Conservation (phyloP, 2,797 vertebrate species). For the Hoplostethus atlanticus region DNA sequence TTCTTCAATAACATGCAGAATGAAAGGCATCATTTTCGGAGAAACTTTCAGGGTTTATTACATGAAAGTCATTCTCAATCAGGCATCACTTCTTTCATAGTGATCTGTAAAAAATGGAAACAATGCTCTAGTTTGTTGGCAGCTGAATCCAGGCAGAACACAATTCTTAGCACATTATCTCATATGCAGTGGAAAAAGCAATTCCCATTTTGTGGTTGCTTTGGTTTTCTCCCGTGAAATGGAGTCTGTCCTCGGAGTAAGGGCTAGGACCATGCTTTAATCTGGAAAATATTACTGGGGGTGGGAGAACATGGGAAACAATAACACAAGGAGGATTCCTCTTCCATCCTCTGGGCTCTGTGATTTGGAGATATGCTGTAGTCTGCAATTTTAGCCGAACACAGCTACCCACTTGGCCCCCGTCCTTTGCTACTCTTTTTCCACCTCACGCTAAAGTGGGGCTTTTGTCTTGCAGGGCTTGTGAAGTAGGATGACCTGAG, state of each 20-base stretch:
- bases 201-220: conserved; percentile 66
- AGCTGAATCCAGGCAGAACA: conserved; percentile 42
- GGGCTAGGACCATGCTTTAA: conserved; percentile 72
- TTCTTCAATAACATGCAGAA: conserved; percentile 24
- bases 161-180: conserved; percentile 63
- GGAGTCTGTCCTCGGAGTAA: conserved; percentile 62
- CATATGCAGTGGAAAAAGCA: conserved; percentile 77
- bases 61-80: conserved; percentile 11
- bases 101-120: conserved; percentile 46
- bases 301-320: conserved; percentile 87
- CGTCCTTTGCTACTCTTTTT: conserved; percentile 53
- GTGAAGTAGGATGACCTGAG: conserved; percentile 29
- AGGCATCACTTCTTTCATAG: conserved; percentile 1
- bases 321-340: conserved; percentile 81
- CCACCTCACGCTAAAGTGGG: conserved; percentile 57
- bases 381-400: conserved; percentile 74
- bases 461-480: conserved; percentile 55
- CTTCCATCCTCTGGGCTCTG: conserved; percentile 72
- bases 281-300: conserved; percentile 83
- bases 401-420: conserved; percentile 65
- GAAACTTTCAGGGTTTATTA: not conserved
- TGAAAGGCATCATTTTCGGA: not conserved
- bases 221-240: conserved; percentile 75
- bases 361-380: conserved; percentile 75
- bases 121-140: conserved; percentile 40